Percentiles rank a stretch among this genome's conserved stretches.
phyloP scores from a whole-genome alignment of 1,140 invertebrate species.

The Daktulosphaira vitifoliae region DNA sequence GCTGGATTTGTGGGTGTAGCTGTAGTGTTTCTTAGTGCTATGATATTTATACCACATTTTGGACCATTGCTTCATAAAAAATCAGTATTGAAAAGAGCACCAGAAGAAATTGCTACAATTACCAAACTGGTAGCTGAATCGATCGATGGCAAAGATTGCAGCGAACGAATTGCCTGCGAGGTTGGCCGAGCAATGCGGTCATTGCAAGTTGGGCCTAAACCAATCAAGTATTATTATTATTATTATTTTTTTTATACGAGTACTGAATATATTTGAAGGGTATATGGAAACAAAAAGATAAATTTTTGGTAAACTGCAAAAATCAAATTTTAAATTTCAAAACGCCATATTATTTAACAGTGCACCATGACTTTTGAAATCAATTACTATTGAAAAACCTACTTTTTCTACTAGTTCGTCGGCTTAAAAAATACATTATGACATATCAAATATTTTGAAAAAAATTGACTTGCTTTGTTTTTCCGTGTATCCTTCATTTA shows the following conservation, averaged over 20 bases:
- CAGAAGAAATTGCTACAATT: constrained; percentile 38
- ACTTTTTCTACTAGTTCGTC: too few species aligned
- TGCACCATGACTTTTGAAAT: too few species aligned
- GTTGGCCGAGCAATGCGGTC: constrained; percentile 37
- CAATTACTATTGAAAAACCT: too few species aligned
- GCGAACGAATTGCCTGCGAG: constrained; percentile 39
- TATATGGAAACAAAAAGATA: too few species aligned
- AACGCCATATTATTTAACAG: too few species aligned
- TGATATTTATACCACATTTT: constrained; percentile 45
- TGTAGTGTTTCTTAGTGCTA: constrained; percentile 44
- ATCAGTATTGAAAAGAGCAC: constrained; percentile 31
- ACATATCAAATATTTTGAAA: too few species aligned
- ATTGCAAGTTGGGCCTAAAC: constrained; percentile 37
- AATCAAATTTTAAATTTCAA: too few species aligned
- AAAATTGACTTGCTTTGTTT: too few species aligned
- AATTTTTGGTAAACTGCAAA: too few species aligned
- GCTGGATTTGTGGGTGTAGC: constrained; percentile 47
- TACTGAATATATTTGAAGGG: background rate
- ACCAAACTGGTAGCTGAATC: constrained; percentile 38
- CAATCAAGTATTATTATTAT: constrained; percentile 37
- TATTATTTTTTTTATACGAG: background rate
- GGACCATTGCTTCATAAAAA: constrained; percentile 6
- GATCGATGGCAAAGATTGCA: constrained; percentile 40
- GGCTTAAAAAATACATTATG: too few species aligned
- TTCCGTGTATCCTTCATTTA: too few species aligned